Evolutionary conservation across 2,113 vertebrate genomes (phyloP).

Genomic region (Pholis gunnellus): DNA sequence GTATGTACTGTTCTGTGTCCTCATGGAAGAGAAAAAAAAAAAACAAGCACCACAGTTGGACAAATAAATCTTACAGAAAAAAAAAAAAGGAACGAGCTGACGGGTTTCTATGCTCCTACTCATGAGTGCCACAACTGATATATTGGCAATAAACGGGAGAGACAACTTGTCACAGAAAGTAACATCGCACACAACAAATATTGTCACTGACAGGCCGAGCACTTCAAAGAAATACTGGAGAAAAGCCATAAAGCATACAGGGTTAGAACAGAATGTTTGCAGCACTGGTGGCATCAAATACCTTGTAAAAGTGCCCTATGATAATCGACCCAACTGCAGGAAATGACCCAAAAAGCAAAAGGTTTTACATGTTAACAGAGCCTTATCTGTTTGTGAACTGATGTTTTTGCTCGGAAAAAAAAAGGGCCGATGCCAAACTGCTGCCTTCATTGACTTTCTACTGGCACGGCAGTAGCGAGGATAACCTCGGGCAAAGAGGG

Average conservation of each 20-base stretch:
- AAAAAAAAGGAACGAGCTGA: not conserved
- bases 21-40: not conserved
- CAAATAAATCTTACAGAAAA: not conserved
- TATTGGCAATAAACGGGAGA: not conserved
- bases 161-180: not conserved
- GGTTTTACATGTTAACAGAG: not conserved
- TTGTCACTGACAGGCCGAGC: not conserved
- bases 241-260: not conserved
- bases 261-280: not conserved
- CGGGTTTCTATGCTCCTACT: not conserved
- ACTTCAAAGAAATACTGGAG: not conserved
- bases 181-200: slow-evolving; percentile 1
- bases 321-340: not conserved
- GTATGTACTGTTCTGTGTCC: not conserved
- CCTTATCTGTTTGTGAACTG: not conserved
- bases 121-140: slow-evolving; percentile 3
- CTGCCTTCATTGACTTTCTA: not conserved
- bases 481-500: slow-evolving; percentile 4
- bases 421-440: not conserved
- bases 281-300: not conserved
- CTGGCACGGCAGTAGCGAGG: not conserved
- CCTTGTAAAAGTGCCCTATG: not conserved
- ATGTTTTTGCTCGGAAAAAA: not conserved
- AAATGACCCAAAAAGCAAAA: not conserved
- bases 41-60: not conserved